Base-by-base conservation (phyloP, 2,113 vertebrate species). In the Fulica atra region DNA sequence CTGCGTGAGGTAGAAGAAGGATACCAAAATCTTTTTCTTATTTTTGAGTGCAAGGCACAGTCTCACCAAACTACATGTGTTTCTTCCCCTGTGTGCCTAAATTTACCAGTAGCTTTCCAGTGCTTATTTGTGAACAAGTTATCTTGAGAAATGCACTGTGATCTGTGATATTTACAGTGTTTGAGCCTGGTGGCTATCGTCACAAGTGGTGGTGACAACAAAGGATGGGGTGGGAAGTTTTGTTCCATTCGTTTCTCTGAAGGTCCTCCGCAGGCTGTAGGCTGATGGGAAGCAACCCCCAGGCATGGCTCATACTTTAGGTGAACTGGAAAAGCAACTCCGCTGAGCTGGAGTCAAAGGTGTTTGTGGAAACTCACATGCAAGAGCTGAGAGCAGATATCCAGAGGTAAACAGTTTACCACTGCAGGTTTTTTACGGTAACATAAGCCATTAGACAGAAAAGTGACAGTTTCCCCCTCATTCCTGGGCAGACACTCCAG, bases 401-500 rank as follows among this genome's bases (percentile, higher is more conserved):
- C 23, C 18, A 14, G 86, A 65, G 42, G 48, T 23, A 65, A 82
- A 60, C 83, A 80, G 35, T 69, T 93, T 79, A 12, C 17, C 31
- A 63, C 53, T 81, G 50, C 40, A 42, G 44, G 59, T 89, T 86
- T 71, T 94, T 87, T 73, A 23, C 0, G 3, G 53, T 35, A 80
- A 31, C 13, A 28, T 42, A 68, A 81, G 35, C 28, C 44, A 31
- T 81, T 90, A 90, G 83, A 64, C 59, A 86, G 80, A 71, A 93
- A 93, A 72, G 79, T 81, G 84, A 91, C 76, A 76, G 59, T 94
- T 97, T 95, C 95, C 88, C 84, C 60, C 40, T 92, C 92, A 65
- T 90, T 86, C 79, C 83, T 7, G 21, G 48, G 80, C 60, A 88
- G 92, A 69, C 89, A 40, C 13, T 81, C 78, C 81, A 72, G 80